Evolutionary conservation across 1,140 invertebrate species (phyloP), one percentile per base, ranked within the genome.

Genomic region (Melitaea cinxia): DNA sequence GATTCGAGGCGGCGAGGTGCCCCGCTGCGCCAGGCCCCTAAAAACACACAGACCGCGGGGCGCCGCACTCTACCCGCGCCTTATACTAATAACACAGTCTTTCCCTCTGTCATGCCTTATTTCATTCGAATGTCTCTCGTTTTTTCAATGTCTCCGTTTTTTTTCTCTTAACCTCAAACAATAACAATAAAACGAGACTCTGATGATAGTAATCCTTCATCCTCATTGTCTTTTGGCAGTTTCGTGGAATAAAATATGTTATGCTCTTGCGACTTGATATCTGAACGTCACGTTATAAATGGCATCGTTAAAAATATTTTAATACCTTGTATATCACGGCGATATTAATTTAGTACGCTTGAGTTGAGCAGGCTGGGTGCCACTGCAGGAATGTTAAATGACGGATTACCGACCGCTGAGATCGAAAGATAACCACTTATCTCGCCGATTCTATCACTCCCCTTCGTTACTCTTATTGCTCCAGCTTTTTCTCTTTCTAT

Each of bases 21-120:
- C 89, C 89, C 76, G 82, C 70, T 60, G 87, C 33, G 81, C 53
- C 50, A 71, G 57, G 70, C 60, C 77, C 87, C 85, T 89, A 91
- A 91, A 85, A 88, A 91, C 85, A 91, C 88, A 82, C 89, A 92
- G 91, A 92, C 91, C 80, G 91, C 91, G 89, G 91, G 91, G 83
- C 89, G 91, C 89, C 90, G 78, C 76, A 70, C 79, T 80, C 77
- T 75, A 75, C 80, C 80, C 73, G 65, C 74, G 65, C 75, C 72
- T 78, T 75, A 72, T 75, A 83, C 85, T 84, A 90, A 86, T 88
- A 89, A 88, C 83, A 85, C 78, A 75, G 75, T 86, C 82, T 88
- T 88, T 83, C 82, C 85, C 83, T 89, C 73, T 88, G 84, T 85
- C 87, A 88, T 82, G 79, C 85, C 79, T 88, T 86, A 88, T 89